A percentile compares a stretch with the other conserved stretches of the same genome.
Conservation (phyloP, 2,888 invertebrate species). For the Catocala nupta region DNA sequence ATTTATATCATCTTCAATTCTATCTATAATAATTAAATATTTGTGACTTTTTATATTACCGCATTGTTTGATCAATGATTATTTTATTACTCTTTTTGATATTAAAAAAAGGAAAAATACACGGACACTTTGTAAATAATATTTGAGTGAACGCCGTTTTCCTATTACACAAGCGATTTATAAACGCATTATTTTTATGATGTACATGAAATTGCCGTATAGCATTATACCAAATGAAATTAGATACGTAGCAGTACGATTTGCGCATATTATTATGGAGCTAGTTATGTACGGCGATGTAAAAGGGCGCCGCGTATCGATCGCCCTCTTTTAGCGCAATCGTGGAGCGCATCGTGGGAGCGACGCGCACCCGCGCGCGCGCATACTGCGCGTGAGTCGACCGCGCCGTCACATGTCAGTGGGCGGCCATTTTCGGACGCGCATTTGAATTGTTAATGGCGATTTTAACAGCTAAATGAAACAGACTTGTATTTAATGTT, state of each 20-base stretch:
- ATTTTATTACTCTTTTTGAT: too few species aligned
- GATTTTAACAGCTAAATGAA: constrained; percentile 46
- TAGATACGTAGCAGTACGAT: constrained; percentile 11
- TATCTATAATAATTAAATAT: too few species aligned
- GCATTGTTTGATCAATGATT: too few species aligned
- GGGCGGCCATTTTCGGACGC: constrained; percentile 51
- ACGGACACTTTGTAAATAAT: too few species aligned
- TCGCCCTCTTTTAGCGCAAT: constrained; percentile 52
- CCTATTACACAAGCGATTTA: neutral
- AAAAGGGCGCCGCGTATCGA: constrained; percentile 46
- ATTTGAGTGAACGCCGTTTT: too few species aligned
- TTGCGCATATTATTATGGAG: constrained; percentile 36
- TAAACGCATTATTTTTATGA: too few species aligned
- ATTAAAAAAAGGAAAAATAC: too few species aligned
- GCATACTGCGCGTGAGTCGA: constrained; percentile 38
- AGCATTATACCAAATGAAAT: neutral
- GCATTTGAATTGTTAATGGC: constrained; percentile 47
- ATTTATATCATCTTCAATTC: too few species aligned
- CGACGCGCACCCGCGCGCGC: constrained; percentile 37
- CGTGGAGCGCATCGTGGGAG: constrained; percentile 49
- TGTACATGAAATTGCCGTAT: neutral
- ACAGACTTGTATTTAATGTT: constrained; percentile 33
- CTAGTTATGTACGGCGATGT: constrained; percentile 41
- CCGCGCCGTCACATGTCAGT: constrained; percentile 40
- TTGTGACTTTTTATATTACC: too few species aligned